Evolutionary conservation across 2,113 vertebrate genomes (phyloP), one percentile per base, ranked within the genome.

Genomic region (Pontoporia blainvillei): DNA sequence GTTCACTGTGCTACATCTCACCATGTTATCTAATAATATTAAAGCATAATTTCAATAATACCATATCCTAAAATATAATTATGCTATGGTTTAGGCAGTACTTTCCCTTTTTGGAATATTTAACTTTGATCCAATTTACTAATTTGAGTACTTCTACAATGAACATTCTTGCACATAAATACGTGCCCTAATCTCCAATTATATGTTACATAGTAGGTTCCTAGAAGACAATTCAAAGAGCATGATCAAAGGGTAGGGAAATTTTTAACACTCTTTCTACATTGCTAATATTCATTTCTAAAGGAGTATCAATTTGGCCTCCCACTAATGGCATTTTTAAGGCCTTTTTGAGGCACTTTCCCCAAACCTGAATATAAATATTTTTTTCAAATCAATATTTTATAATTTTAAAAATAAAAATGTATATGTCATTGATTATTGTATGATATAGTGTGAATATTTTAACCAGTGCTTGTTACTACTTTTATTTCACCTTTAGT

Each of bases 341-440:
- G 3, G 4, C 3, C 17, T 88, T 66, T 10, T 86, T 69, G 36
- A 87, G 69, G 17, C 1, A 59, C 3, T 54, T 76, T 44, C 15
- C 21, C 12, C 13, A 82, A 85, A 23, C 4, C 6, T 75, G 17
- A 87, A 3, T n/a, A n/a, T 57, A 79, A 67, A 23, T 64, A 46
- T 15, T 87, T 90, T 90, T 92, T 93, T 89, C 7, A 83, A 54
- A 81, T 82, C 71, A 46, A 23, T 67, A 92, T 31, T 66, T 76
- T 11, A 67, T 0, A 76, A 46, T 92, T 76, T 72, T 89, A 76
- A 66, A 95, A 3, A 64, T 76, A 79, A 90, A 57, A 21, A 62
- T 49, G 23, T 66, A 34, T 34, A 39, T 36, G 52, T 36, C 10
- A 85, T 29, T 36, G 20, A 54, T 36, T 87, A 44, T 66, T 49